Percentiles rank a stretch among this genome's conserved stretches.
Conservation (phyloP, 2,113 vertebrate genomes). For the Struthidea cinerea region DNA sequence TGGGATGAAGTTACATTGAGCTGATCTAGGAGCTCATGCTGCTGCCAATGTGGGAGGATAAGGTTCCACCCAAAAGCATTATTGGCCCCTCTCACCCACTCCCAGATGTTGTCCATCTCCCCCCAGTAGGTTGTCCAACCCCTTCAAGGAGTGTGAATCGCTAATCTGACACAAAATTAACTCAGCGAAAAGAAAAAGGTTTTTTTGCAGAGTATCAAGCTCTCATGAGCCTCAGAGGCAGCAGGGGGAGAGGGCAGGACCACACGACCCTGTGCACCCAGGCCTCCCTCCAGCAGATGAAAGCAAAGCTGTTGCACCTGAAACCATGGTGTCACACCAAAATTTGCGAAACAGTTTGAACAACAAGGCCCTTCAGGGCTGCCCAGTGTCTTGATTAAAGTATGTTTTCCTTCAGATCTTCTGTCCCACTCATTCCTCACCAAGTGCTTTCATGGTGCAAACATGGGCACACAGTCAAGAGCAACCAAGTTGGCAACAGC, state of each 20-base stretch:
- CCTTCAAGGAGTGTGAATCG: not conserved
- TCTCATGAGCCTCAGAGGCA: not conserved
- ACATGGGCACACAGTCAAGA: not conserved
- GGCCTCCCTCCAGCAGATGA: not conserved
- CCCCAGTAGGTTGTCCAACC: not conserved
- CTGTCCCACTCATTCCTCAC: not conserved
- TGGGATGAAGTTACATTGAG: not conserved
- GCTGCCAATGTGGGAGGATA: fast-evolving
- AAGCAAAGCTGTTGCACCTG: not conserved
- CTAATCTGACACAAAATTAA: not conserved
- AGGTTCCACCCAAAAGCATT: not conserved
- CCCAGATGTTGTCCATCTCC: not conserved
- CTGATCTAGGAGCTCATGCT: not conserved
- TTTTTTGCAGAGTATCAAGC: not conserved
- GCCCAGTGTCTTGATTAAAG: not conserved
- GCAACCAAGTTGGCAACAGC: not conserved
- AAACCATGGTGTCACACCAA: not conserved
- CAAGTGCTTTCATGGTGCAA: not conserved
- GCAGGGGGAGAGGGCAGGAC: not conserved
- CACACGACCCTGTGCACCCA: fast-evolving
- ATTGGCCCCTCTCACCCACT: not conserved
- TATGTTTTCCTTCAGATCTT: not conserved
- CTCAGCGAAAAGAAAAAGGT: not conserved
- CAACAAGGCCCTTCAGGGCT: not conserved
- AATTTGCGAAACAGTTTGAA: not conserved